Percentiles rank a stretch among this genome's conserved stretches.
These are phyloP conservation scores for Didymodactylos carnosus DNA, from an alignment of 2,888 invertebrate species.

Conservation along the genomic window DNA sequence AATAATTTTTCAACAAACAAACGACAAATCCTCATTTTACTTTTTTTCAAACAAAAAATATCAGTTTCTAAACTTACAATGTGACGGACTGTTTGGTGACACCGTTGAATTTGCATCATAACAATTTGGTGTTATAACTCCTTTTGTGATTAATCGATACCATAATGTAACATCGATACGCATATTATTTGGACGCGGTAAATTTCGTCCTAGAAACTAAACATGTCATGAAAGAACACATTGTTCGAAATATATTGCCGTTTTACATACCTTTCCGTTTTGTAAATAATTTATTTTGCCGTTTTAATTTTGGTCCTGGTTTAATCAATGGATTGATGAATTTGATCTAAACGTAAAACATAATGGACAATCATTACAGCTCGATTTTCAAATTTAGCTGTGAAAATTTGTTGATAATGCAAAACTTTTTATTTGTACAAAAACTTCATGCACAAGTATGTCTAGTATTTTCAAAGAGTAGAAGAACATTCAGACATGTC, in stretches of 20 bases:
- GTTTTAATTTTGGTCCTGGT: conserved; percentile 79
- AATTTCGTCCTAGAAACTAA: conserved; percentile 52
- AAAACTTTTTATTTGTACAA: too few species aligned
- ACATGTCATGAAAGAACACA: too few species aligned
- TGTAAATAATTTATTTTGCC: conserved; percentile 79
- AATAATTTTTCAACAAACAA: too few species aligned
- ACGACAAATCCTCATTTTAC: too few species aligned
- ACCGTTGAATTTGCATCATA: conserved; percentile 4
- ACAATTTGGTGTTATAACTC: conserved; percentile 19
- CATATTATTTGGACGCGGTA: conserved; percentile 84
- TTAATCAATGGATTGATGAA: conserved; percentile 97
- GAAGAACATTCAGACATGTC: too few species aligned
- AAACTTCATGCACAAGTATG: too few species aligned
- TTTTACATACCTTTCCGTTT: conserved; percentile 38
- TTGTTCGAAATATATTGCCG: too few species aligned
- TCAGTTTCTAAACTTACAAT: too few species aligned
- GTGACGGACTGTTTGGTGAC: background rate
- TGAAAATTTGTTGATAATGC: too few species aligned
- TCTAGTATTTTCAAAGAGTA: too few species aligned
- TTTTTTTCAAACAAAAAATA: too few species aligned
- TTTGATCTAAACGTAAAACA: conserved; percentile 52
- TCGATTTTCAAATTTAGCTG: too few species aligned
- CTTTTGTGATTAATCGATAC: conserved; percentile 37
- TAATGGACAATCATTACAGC: background rate
- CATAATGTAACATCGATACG: conserved; percentile 93